Percentiles rank a stretch among this genome's conserved stretches.
Conservation (phyloP, 2,113 vertebrate genomes). For the Myotis brandtii region DNA sequence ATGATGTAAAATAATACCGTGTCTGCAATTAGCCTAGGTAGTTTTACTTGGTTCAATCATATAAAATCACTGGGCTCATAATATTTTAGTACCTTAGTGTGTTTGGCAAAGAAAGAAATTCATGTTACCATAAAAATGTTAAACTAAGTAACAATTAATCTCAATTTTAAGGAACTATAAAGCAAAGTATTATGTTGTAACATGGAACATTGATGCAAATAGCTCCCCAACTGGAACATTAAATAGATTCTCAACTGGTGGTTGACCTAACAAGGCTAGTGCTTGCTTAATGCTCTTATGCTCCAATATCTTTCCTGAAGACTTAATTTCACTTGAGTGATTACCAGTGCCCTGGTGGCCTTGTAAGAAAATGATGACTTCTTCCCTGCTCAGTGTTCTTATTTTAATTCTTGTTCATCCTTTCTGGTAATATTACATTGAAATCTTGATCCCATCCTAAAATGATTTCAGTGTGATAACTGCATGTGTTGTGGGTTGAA, state of each 20-base stretch:
- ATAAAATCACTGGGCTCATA: slow-evolving; percentile 71
- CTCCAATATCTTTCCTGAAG: background rate
- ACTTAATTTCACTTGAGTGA: slow-evolving; percentile 38
- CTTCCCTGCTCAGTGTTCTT: background rate
- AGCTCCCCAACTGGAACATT: slow-evolving; percentile 54
- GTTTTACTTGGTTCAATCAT: slow-evolving; percentile 76
- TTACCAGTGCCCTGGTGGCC: background rate
- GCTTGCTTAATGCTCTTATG: slow-evolving; percentile 29
- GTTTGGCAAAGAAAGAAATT: slow-evolving; percentile 77
- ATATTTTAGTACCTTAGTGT: slow-evolving; percentile 71
- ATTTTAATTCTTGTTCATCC: background rate
- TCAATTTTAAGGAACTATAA: slow-evolving; percentile 73
- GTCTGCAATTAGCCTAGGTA: slow-evolving; percentile 77
- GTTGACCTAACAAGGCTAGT: background rate
- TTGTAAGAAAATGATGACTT: background rate
- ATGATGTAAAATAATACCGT: slow-evolving; percentile 81
- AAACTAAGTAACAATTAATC: slow-evolving; percentile 65
- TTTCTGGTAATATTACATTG: background rate
- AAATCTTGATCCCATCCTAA: background rate
- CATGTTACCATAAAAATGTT: slow-evolving; percentile 66
- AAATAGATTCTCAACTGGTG: slow-evolving; percentile 17
- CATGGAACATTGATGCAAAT: slow-evolving; percentile 53
- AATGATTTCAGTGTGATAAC: background rate
- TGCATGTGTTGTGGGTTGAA: background rate
- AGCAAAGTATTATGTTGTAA: slow-evolving; percentile 55